A percentile compares a stretch with the other conserved stretches of the same genome.
Evolutionary conservation across 2,888 invertebrate genomes (phyloP).

Genomic region (Pherbina coryleti): DNA sequence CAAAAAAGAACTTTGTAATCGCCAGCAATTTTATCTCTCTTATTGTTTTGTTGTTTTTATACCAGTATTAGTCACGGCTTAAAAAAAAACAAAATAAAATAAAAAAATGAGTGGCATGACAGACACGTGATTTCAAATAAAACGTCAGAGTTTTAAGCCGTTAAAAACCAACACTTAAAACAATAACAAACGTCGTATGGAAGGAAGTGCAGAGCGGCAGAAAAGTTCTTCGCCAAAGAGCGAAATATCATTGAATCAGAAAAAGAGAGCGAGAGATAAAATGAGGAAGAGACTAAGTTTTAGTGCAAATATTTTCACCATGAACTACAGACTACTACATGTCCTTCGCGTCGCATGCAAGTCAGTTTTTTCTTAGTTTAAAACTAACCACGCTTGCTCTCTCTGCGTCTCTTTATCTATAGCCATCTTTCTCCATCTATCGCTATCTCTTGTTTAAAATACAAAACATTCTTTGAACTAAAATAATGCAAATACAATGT

Average conservation of each 20-base stretch:
- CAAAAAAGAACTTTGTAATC: neutral
- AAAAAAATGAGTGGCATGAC: conserved; percentile 2
- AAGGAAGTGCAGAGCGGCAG: neutral
- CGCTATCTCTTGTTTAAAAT: neutral
- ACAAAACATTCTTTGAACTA: neutral
- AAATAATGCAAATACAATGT: conserved; percentile 24
- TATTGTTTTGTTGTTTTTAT: neutral
- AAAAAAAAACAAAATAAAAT: neutral
- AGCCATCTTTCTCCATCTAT: neutral
- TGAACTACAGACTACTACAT: neutral
- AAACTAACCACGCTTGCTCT: neutral
- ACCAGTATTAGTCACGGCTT: conserved; percentile 27
- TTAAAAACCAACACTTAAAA: neutral
- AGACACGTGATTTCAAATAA: conserved; percentile 29
- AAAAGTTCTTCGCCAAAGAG: neutral
- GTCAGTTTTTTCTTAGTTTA: neutral
- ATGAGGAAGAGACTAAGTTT: neutral
- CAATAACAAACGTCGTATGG: neutral
- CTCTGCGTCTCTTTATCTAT: neutral
- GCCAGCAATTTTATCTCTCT: neutral
- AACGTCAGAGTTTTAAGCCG: neutral
- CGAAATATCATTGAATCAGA: neutral
- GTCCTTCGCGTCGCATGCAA: neutral
- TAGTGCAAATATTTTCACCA: neutral
- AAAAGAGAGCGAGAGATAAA: neutral